Evolutionary conservation across 2,888 invertebrate genomes (phyloP).

Genomic region (Agrotis exclamationis): DNA sequence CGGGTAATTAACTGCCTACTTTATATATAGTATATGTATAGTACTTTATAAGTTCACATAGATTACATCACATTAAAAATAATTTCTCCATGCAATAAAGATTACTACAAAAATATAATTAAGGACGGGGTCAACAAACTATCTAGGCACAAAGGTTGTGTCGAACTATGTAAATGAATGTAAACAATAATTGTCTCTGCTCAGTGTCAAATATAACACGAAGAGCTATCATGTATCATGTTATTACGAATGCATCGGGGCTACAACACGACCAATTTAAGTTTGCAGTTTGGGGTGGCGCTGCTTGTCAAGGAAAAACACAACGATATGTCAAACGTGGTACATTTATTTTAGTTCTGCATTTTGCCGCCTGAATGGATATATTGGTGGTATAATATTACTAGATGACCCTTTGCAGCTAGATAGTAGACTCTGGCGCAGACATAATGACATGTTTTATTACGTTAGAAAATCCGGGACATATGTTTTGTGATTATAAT

Average conservation of each 20-base stretch:
- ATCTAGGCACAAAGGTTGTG: constrained; percentile 25
- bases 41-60: not conserved
- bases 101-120: constrained; percentile 10
- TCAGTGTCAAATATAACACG: constrained; percentile 46
- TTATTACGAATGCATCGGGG: constrained; percentile 42
- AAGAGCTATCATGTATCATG: constrained; percentile 46
- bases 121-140: constrained; percentile 44
- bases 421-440: constrained; percentile 18
- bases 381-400: constrained; percentile 25
- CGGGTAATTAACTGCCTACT: no score
- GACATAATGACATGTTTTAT: constrained; percentile 2
- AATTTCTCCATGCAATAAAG: not conserved
- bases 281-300: no score
- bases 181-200: constrained; percentile 40
- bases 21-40: no score
- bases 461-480: constrained; percentile 7
- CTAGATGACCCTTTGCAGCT: constrained; percentile 33
- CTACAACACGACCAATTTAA: not conserved
- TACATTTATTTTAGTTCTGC: no score
- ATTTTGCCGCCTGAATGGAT: no score
- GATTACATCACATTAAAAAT: not conserved
- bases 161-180: constrained; percentile 30
- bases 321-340: no score
- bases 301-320: no score
- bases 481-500: constrained; percentile 10